Evolutionary conservation across 1,140 invertebrate species (phyloP).

Genomic region (Eueides isabella): DNA sequence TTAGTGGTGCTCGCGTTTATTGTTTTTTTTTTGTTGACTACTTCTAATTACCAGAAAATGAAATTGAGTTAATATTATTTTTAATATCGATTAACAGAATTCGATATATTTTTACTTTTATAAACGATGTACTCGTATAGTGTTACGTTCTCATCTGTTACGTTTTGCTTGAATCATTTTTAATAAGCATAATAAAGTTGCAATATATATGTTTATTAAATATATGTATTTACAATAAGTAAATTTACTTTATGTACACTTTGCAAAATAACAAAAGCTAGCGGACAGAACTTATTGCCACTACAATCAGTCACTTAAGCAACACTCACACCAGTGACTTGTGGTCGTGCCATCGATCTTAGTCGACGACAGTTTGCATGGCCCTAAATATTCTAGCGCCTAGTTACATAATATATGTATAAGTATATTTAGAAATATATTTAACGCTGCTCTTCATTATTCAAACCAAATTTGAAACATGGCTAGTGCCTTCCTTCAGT

Average conservation of each 20-base stretch:
- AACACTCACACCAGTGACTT: constrained; percentile 45
- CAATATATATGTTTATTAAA: background rate
- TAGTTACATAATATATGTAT: constrained; percentile 6
- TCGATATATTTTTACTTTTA: too few species aligned
- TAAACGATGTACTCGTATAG: too few species aligned
- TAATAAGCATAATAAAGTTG: too few species aligned
- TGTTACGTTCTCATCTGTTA: too few species aligned
- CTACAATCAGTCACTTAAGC: constrained; percentile 66
- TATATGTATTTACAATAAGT: background rate
- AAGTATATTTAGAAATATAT: background rate
- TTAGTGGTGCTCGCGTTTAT: background rate
- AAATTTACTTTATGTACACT: background rate
- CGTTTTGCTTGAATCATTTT: too few species aligned
- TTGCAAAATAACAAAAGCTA: background rate
- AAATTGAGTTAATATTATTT: too few species aligned
- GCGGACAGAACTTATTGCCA: constrained; percentile 30
- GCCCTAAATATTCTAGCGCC: constrained; percentile 38
- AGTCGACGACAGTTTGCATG: constrained; percentile 57
- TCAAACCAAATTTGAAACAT: too few species aligned
- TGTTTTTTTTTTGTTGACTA: background rate
- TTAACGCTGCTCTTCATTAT: too few species aligned
- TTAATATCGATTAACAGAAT: too few species aligned
- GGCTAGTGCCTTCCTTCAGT: too few species aligned
- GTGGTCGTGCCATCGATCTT: constrained; percentile 66
- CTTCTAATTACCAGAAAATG: background rate